These are phyloP conservation scores for Acanthopagrus latus DNA, from an alignment of 2,797 vertebrate species.

Conservation along the genomic window DNA sequence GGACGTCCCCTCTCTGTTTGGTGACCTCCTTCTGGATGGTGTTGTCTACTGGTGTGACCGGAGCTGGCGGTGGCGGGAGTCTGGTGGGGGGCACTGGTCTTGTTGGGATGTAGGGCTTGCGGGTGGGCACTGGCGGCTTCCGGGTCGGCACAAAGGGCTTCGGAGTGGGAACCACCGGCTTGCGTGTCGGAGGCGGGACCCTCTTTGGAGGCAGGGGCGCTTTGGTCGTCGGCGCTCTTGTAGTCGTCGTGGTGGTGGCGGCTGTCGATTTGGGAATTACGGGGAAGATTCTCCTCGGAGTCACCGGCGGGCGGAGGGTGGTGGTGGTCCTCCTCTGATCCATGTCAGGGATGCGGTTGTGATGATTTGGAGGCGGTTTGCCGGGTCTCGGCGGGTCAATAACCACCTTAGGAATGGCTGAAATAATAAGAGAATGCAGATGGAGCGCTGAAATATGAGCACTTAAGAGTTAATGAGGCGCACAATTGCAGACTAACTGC, in stretches of 20 bases:
- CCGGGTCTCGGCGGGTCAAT: slow-evolving; percentile 87
- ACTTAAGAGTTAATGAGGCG: slow-evolving; percentile 67
- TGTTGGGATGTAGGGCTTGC: slow-evolving; percentile 66
- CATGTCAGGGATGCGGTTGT: slow-evolving; percentile 86
- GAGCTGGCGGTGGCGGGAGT: slow-evolving; percentile 19
- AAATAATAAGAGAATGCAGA: slow-evolving; percentile 74
- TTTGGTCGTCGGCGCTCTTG: slow-evolving; percentile 60
- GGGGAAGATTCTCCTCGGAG: slow-evolving; percentile 66
- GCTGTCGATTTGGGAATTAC: slow-evolving; percentile 63
- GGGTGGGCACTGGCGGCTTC: slow-evolving; percentile 70
- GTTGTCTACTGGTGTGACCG: slow-evolving; percentile 87
- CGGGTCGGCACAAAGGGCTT: slow-evolving; percentile 73
- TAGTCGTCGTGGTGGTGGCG: slow-evolving; percentile 29
- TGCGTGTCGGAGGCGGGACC: slow-evolving; percentile 70
- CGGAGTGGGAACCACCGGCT: slow-evolving; percentile 72
- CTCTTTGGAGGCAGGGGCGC: slow-evolving; percentile 64
- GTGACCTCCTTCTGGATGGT: slow-evolving; percentile 90
- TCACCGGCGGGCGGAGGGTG: slow-evolving; percentile 74
- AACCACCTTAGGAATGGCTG: slow-evolving; percentile 88
- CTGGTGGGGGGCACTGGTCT: slow-evolving; percentile 62
- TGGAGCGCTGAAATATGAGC: slow-evolving; percentile 59
- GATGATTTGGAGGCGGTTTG: slow-evolving; percentile 80
- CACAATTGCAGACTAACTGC: slow-evolving; percentile 58
- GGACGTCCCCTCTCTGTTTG: slow-evolving; percentile 96
- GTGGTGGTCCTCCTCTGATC: slow-evolving; percentile 84